These are phyloP conservation scores for Andrena trimmerana DNA, from an alignment of 2,888 invertebrate species.

Conservation along the genomic window DNA sequence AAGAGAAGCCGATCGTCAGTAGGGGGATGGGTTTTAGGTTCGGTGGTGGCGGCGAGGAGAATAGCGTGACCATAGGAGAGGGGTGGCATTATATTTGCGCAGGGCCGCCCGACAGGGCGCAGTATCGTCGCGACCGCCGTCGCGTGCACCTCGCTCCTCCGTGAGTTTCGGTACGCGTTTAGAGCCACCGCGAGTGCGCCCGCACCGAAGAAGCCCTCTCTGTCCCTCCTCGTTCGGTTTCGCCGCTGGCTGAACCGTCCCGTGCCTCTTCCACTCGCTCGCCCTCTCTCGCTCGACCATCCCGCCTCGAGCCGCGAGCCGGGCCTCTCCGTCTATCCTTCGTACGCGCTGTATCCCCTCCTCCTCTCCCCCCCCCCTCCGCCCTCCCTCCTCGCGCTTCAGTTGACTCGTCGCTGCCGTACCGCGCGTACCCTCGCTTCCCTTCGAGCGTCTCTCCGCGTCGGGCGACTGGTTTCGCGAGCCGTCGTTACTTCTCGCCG, in stretches of 20 bases:
- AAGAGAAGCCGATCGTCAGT: constrained; percentile 63
- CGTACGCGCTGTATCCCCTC: background rate
- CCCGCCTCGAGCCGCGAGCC: background rate
- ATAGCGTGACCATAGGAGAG: constrained; percentile 77
- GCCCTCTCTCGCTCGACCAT: background rate
- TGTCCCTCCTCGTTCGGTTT: constrained; percentile 28
- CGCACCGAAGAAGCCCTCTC: constrained; percentile 37
- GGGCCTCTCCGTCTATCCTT: background rate
- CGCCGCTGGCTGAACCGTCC: constrained; percentile 6
- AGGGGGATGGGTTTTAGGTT: constrained; percentile 64
- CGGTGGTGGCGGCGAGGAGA: constrained; percentile 65
- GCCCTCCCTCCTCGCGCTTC: too few relatives aligned
- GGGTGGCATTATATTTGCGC: constrained; percentile 85
- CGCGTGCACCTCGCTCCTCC: constrained; percentile 76
- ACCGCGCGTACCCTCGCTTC: constrained; percentile 17
- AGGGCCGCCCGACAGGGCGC: constrained; percentile 84
- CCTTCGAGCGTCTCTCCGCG: background rate
- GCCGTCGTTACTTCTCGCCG: background rate
- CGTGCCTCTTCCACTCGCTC: background rate
- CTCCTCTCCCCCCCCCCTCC: too few relatives aligned
- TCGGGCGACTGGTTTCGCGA: constrained; percentile 31
- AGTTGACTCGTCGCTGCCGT: background rate
- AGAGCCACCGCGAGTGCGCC: constrained; percentile 53
- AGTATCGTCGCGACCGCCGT: constrained; percentile 84
- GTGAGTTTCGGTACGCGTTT: constrained; percentile 58